A percentile compares a stretch with the other conserved stretches of the same genome.
Conservation (phyloP, 1,140 invertebrate genomes). For the Musca vetustissima region DNA sequence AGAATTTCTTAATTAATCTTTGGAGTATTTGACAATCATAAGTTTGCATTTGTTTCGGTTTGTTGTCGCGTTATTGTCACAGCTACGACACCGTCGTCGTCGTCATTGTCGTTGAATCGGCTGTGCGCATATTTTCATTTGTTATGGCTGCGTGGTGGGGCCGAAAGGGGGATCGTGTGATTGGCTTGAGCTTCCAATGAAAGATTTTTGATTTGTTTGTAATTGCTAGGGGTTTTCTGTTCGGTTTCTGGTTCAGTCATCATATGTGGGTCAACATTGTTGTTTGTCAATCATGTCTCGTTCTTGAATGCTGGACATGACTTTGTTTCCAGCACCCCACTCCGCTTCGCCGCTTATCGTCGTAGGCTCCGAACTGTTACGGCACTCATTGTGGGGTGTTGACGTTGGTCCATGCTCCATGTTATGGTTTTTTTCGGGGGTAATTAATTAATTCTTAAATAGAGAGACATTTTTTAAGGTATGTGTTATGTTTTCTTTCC, state of each 20-base stretch:
- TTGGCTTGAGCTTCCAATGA: not conserved
- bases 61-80: not conserved
- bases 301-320: constrained; percentile 20
- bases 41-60: constrained; percentile 15
- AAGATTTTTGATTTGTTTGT: constrained; percentile 14
- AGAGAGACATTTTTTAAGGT: constrained; percentile 16
- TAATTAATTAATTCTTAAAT: constrained; percentile 21
- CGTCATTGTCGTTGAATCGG: too few species aligned
- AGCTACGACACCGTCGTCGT: not conserved
- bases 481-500: constrained; percentile 2
- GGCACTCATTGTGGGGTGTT: too few species aligned
- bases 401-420: too few species aligned
- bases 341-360: too few species aligned
- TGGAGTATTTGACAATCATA: constrained; percentile 8
- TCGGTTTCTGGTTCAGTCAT: not conserved
- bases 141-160: too few species aligned
- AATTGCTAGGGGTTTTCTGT: too few species aligned
- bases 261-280: constrained; percentile 19
- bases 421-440: not conserved
- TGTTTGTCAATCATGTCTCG: constrained; percentile 21
- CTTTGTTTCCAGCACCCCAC: not conserved
- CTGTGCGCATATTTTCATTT: not conserved
- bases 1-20: constrained; percentile 22
- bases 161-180: too few species aligned
- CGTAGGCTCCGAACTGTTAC: too few species aligned